A percentile compares a stretch with the other conserved stretches of the same genome.
Evolutionary conservation across 2,888 invertebrate genomes (phyloP).

Genomic region (Nebria brevicollis): DNA sequence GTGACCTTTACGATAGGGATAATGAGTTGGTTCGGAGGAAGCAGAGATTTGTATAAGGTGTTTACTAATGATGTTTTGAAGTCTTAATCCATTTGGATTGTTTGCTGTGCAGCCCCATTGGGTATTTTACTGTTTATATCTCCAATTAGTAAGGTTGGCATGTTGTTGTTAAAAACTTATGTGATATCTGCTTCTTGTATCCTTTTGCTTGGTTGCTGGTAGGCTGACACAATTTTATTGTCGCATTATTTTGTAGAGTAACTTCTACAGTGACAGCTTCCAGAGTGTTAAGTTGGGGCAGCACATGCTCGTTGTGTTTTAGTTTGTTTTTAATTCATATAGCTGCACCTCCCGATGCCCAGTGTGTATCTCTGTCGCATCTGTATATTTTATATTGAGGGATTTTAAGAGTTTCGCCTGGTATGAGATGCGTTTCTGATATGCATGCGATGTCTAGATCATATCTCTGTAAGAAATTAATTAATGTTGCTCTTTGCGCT

Average conservation of each 20-base stretch:
- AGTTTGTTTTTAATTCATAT: neutral
- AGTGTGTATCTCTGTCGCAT: neutral
- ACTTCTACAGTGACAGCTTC: conserved; percentile 22
- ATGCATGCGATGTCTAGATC: neutral
- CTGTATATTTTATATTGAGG: neutral
- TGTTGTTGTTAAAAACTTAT: conserved; percentile 19
- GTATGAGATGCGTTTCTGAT: neutral
- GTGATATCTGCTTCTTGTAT: conserved; percentile 34
- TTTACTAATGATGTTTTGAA: conserved; percentile 28
- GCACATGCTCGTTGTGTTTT: neutral
- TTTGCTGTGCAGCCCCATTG: conserved; percentile 42
- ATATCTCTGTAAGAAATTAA: neutral
- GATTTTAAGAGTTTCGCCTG: neutral
- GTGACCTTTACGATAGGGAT: conserved; percentile 32
- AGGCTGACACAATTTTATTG: conserved; percentile 27
- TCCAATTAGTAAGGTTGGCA: conserved; percentile 33
- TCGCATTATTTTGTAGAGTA: conserved; percentile 18
- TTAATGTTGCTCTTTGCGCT: neutral
- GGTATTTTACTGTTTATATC: conserved; percentile 43
- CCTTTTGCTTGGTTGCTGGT: conserved; percentile 43
- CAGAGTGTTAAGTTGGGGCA: neutral
- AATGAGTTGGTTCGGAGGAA: conserved; percentile 14
- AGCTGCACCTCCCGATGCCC: neutral
- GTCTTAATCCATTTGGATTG: conserved; percentile 37
- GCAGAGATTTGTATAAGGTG: conserved; percentile 39